Base-by-base conservation (phyloP, 37 sponge, comb jelly and placozoan species). In the Beroe forskalii region DNA sequence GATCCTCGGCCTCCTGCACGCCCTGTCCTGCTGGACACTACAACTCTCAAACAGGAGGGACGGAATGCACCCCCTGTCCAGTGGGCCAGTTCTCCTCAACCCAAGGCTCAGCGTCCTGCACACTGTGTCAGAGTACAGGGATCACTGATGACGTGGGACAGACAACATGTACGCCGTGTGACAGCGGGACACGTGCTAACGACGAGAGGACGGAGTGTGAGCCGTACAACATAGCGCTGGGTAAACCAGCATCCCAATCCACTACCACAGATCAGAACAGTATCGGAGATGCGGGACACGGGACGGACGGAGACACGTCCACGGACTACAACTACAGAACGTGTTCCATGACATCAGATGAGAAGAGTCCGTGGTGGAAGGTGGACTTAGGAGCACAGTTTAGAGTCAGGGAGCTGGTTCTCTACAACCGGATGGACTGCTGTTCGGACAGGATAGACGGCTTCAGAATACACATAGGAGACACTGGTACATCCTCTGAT, bases 201-300 rank as follows among this genome's bases (percentile, higher is more conserved):
- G 22, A 35, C 35, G 86, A 80, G 2, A 44, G 4, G n/a, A 33
- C 86, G 28, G 86, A 80, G 55, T 80, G 86, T 42, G 86, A 80
- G 9, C 86, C 86, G 86, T 80, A 80, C 86, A 80, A 80, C 55
- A 80, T 80, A 4, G 86, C 86, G 31, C 55, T 14, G 55, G 55
- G 35, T 6, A 80, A 80, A 38, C 86, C 86, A n/a, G 55, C 86
- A 14, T 44, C 55, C 23, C 86, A 80, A 48, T 44, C 55, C 55
- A 36, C 75, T 20, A 72, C 75, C 35, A 23, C 22, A 4, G n/a
- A 39, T 30, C 4, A 39, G 3, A 42, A 80, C 55, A 12, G 12
- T 6, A 48, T 17, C 12, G 86, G 55, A 23, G 1, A 17, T 6
- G 30, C 86, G 30, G 35, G 40, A 8, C 55, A 80, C 20, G 86